phyloP scores from a whole-genome alignment of 2,113 vertebrate species.

The Chiloscyllium plagiosum region DNA sequence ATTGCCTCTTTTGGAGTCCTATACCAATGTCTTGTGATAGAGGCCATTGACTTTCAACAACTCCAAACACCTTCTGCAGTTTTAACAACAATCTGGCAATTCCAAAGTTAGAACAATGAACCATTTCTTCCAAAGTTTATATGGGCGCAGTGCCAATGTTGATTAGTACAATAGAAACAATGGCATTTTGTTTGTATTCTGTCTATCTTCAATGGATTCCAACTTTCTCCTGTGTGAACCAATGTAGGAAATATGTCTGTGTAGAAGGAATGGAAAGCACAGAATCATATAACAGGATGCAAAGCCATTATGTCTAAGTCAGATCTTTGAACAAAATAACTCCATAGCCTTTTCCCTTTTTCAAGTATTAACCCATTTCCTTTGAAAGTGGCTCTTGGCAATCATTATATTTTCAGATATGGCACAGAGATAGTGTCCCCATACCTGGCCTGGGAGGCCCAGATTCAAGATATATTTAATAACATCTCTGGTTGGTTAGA shows the following conservation, averaged over 20 bases:
- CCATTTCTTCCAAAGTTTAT: no score
- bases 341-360: not conserved
- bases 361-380: not conserved
- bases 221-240: not conserved
- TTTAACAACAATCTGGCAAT: no score
- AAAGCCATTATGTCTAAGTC: not conserved
- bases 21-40: no score
- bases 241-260: not conserved
- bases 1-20: no score
- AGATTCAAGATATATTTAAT: no score
- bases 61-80: no score
- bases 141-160: not conserved
- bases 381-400: not conserved
- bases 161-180: not conserved
- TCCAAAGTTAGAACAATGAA: no score
- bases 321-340: not conserved
- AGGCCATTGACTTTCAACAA: no score
- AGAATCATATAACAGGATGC: not conserved
- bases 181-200: not conserved
- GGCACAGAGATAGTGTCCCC: no score
- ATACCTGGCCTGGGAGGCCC: no score
- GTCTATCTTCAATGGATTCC: not conserved
- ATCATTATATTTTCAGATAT: not conserved
- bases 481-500: no score
- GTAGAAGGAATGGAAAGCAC: not conserved